Conservation (phyloP, 2,888 invertebrate species). For the Heliconius charithonia region DNA sequence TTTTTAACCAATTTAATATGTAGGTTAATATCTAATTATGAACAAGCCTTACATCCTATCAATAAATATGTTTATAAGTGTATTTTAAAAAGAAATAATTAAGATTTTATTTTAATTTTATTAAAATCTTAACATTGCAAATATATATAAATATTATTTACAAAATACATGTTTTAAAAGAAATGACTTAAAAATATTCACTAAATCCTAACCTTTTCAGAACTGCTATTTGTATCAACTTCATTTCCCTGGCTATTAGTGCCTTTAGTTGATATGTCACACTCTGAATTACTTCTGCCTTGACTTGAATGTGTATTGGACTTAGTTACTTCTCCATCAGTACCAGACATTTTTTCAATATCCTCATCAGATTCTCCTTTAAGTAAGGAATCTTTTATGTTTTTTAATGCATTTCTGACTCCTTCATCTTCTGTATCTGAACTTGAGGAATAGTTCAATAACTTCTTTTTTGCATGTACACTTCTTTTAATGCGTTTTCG, state of each 20-base stretch:
- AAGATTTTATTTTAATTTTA: background rate
- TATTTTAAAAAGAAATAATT: background rate
- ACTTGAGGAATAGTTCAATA: constrained; percentile 67
- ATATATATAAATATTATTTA: background rate
- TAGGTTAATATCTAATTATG: background rate
- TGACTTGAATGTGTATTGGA: constrained; percentile 18
- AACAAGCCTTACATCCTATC: background rate
- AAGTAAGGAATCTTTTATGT: constrained; percentile 60
- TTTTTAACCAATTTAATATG: no score
- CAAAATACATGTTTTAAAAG: background rate
- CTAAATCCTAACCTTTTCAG: constrained; percentile 70
- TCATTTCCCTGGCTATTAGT: constrained; percentile 40
- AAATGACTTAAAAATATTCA: constrained; percentile 36
- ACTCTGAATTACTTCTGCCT: constrained; percentile 26
- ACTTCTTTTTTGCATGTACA: constrained; percentile 68
- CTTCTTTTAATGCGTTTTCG: constrained; percentile 65
- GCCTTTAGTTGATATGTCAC: constrained; percentile 38
- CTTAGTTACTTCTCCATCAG: constrained; percentile 51
- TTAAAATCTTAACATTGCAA: background rate
- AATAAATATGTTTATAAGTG: constrained; percentile 15
- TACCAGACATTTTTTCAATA: constrained; percentile 50
- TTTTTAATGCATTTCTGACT: constrained; percentile 56
- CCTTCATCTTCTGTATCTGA: constrained; percentile 72
- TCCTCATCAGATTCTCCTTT: constrained; percentile 58
- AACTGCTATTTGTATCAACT: constrained; percentile 58